phyloP scores from a whole-genome alignment of 2,797 vertebrate genomes.

The Echiichthys vipera region DNA sequence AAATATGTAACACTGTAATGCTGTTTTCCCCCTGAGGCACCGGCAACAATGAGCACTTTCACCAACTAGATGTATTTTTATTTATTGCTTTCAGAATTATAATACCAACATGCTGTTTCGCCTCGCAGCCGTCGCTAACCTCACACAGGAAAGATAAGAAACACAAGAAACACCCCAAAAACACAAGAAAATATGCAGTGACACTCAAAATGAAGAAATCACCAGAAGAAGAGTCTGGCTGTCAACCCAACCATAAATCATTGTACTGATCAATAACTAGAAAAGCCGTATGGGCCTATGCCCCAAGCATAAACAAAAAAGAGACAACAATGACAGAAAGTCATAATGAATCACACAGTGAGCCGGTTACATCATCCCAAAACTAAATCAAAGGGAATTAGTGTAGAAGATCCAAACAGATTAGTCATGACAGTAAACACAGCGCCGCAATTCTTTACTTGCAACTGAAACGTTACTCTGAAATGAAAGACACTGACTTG shows the following conservation, averaged over 20 bases:
- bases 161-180: not conserved
- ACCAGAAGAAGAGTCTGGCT: slow-evolving; percentile 18
- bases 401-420: not conserved
- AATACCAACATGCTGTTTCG: not conserved
- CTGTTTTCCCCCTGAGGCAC: not conserved
- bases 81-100: slow-evolving; percentile 28
- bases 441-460: not conserved
- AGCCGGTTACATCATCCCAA: slow-evolving; percentile 9
- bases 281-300: slow-evolving; percentile 27
- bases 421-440: slow-evolving; percentile 1
- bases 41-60: slow-evolving; percentile 3
- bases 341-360: slow-evolving; percentile 13
- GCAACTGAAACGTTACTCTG: not conserved
- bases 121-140: slow-evolving; percentile 6
- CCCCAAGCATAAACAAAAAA: slow-evolving; percentile 50
- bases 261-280: slow-evolving; percentile 42
- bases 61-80: slow-evolving; percentile 1
- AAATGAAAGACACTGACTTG: not conserved
- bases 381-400: slow-evolving; percentile 14
- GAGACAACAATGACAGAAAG: slow-evolving; percentile 20
- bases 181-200: slow-evolving; percentile 16
- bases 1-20: slow-evolving; percentile 1
- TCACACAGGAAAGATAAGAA: slow-evolving; percentile 12
- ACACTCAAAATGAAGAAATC: not conserved
- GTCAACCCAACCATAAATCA: slow-evolving; percentile 51